Evolutionary conservation across 1,140 invertebrate genomes (phyloP).

Genomic region (Brachionus asplanchnoidis): DNA sequence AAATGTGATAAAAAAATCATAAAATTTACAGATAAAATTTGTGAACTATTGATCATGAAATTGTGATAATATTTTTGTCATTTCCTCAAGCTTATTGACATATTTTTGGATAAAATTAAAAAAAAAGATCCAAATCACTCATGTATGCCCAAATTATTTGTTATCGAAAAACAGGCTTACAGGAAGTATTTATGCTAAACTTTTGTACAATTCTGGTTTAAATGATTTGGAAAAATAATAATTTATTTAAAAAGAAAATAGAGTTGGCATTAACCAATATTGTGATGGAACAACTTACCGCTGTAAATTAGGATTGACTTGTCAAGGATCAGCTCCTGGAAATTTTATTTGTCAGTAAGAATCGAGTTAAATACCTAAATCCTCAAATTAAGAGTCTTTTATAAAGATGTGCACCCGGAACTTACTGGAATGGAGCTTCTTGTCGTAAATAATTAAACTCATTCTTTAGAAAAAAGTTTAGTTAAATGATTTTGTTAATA

Average conservation of each 20-base stretch:
- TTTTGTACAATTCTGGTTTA: neutral
- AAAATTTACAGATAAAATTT: no score
- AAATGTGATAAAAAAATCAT: no score
- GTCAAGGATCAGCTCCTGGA: neutral
- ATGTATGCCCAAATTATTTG: no score
- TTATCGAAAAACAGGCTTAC: no score
- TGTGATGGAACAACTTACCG: neutral
- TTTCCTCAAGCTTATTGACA: no score
- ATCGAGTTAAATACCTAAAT: neutral
- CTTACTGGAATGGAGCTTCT: conserved; percentile 1
- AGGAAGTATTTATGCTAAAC: no score
- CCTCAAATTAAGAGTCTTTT: neutral
- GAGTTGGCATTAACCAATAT: conserved; percentile 31
- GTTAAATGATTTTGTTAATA: neutral
- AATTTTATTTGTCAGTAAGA: conserved; percentile 12
- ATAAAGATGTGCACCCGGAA: neutral
- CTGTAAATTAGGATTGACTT: neutral
- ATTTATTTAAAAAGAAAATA: neutral
- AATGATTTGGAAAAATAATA: neutral
- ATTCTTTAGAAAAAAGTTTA: neutral
- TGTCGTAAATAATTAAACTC: neutral
- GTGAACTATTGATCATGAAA: no score
- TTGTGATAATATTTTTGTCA: no score
- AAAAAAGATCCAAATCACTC: no score
- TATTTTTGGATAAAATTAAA: no score